Conservation (phyloP, 2,797 vertebrate genomes). For the Hirundo rustica region DNA sequence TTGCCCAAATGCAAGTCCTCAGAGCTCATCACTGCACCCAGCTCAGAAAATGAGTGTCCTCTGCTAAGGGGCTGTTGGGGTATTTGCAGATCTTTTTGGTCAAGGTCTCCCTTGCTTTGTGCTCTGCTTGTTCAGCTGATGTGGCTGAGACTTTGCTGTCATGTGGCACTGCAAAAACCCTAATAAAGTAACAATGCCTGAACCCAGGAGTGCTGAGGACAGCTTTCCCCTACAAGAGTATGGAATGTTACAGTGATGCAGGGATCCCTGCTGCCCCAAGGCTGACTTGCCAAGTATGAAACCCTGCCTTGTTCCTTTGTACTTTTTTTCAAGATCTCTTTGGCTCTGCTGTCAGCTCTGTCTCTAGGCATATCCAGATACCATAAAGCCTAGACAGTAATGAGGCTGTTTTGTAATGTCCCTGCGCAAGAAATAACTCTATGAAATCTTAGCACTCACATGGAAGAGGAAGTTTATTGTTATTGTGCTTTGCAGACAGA, state of each 20-base stretch:
- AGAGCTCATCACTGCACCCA: not conserved
- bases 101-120: not conserved
- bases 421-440: not conserved
- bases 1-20: not conserved
- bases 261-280: not conserved
- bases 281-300: not conserved
- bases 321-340: not conserved
- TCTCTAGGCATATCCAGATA: not conserved
- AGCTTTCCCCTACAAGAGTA: not conserved
- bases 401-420: not conserved
- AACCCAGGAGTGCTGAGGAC: not conserved
- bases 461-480: not conserved
- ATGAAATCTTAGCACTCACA: not conserved
- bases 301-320: not conserved
- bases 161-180: not conserved
- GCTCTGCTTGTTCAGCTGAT: not conserved
- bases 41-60: not conserved
- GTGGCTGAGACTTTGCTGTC: not conserved
- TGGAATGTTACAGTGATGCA: not conserved
- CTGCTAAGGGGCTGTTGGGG: fast-evolving
- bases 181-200: not conserved
- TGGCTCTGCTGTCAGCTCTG: not conserved
- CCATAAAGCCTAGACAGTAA: not conserved
- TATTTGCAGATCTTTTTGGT: not conserved
- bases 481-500: not conserved